Evolutionary conservation across 2,113 vertebrate species (phyloP), one percentile per base, ranked within the genome.

Genomic region (Sander lucioperca): DNA sequence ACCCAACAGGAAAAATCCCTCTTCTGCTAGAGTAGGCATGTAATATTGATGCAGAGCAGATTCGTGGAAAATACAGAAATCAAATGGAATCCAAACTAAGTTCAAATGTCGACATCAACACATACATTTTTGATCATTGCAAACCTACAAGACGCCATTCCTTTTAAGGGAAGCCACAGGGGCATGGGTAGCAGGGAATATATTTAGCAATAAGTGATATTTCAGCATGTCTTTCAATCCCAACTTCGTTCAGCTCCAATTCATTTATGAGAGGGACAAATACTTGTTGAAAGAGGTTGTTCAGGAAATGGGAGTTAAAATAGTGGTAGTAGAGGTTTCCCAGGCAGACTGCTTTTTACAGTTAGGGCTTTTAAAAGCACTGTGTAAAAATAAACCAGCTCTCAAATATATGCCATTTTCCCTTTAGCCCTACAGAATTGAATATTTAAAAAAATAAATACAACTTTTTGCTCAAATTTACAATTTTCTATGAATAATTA

Each of bases 1-100:
- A 48, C 84, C 84, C 79, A 57, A 86, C 64, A 84, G 77, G 5
- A 86, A 83, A 87, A 78, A 68, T 62, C 71, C 69, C 72, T 84
- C 88, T 59, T 81, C 74, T 81, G 54, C 71, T 63, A 68, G 87
- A 90, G 89, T 59, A 71, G 83, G 77, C 90, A 95, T 94, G 91
- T 92, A 94, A 92, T 93, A 94, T 94, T 95, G 91, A 94, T 94
- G 92, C 81, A 71, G 71, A 91, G 85, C 92, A 89, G 90, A 88
- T 82, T 86, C 62, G 5, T 72, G 84, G 87, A 92, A 89, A 89
- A 92, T 85, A 90, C 61, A 86, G 63, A 87, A 91, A 93, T 93
- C 92, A 93, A 93, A 94, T 92, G 91, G 90, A 93, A 92, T 90
- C 87, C 43, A 84, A 89, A 88, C 92, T 73, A 58, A 87, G 88